A percentile compares a stretch with the other conserved stretches of the same genome.
These are phyloP conservation scores for Harpagoxenus sublaevis DNA, from an alignment of 2,888 invertebrate genomes.

Conservation along the genomic window DNA sequence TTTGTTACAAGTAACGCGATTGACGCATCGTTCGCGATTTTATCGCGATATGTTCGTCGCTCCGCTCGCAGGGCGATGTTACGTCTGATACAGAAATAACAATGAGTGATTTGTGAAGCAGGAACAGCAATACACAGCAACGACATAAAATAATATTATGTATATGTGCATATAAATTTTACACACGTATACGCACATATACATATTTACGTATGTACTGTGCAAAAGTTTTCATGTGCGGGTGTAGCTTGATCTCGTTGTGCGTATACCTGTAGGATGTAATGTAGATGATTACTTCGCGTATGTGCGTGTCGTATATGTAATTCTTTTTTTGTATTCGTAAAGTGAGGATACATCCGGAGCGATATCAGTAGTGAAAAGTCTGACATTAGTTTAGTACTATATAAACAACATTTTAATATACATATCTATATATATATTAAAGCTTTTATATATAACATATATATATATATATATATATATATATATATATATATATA, in stretches of 20 bases:
- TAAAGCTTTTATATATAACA: slow-evolving; percentile 30
- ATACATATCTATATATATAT: slow-evolving; percentile 20
- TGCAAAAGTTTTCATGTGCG: slow-evolving; percentile 10
- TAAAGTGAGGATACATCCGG: slow-evolving; percentile 40
- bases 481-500: neutral
- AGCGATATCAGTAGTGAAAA: slow-evolving; percentile 38
- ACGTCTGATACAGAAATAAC: slow-evolving; percentile 33
- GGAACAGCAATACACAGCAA: slow-evolving; percentile 30
- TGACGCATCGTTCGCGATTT: slow-evolving; percentile 21
- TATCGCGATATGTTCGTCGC: slow-evolving; percentile 24
- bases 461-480: slow-evolving; percentile 3
- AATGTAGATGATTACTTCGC: slow-evolving; percentile 44
- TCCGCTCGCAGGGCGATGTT: neutral
- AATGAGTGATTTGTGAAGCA: slow-evolving; percentile 29
- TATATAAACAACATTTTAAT: slow-evolving; percentile 41
- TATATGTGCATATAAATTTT: slow-evolving; percentile 69
- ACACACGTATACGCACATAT: slow-evolving; percentile 10
- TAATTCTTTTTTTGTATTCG: slow-evolving; percentile 34
- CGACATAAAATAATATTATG: slow-evolving; percentile 76
- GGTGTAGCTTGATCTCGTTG: slow-evolving; percentile 37
- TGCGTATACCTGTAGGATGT: slow-evolving; percentile 29
- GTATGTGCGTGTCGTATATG: slow-evolving; percentile 60
- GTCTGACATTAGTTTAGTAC: slow-evolving; percentile 36
- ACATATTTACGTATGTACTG: slow-evolving; percentile 44
- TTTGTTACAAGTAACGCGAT: slow-evolving; percentile 22